phyloP scores from a whole-genome alignment of 2,113 vertebrate genomes.

The Coreoperca whiteheadi region DNA sequence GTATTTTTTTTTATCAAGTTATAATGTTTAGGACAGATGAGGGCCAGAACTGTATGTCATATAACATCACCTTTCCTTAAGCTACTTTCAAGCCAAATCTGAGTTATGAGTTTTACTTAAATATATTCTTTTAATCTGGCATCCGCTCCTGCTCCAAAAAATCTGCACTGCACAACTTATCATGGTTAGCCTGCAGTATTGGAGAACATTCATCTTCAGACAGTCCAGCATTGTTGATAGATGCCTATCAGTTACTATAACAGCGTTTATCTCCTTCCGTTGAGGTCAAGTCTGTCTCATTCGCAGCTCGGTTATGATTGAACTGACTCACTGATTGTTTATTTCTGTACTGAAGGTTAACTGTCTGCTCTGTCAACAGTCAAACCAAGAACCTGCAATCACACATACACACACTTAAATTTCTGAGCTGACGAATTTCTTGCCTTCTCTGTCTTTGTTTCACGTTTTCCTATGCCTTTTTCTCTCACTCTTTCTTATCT shows the following conservation, averaged over 20 bases:
- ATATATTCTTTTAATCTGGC: constrained; percentile 9
- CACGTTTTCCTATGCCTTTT: constrained; percentile 9
- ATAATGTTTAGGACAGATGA: background rate
- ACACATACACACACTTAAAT: background rate
- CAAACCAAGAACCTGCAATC: constrained; percentile 47
- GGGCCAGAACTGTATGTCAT: background rate
- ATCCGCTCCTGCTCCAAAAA: background rate
- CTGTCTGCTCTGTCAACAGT: constrained; percentile 49
- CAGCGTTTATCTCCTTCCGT: constrained; percentile 27
- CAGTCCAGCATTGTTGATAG: constrained; percentile 28
- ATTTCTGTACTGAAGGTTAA: constrained; percentile 56
- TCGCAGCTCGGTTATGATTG: constrained; percentile 34
- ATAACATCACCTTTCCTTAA: background rate
- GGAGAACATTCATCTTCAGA: constrained; percentile 24
- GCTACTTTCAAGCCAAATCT: background rate
- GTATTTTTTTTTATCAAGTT: background rate
- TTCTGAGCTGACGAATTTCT: constrained; percentile 31
- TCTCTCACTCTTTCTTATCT: constrained; percentile 28
- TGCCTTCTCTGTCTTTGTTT: constrained; percentile 10
- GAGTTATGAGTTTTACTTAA: constrained; percentile 2
- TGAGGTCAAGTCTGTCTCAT: constrained; percentile 39
- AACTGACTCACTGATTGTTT: constrained; percentile 53
- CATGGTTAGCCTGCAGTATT: background rate
- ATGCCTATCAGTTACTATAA: constrained; percentile 57
- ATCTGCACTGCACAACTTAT: background rate